phyloP scores from a whole-genome alignment of 2,113 vertebrate genomes.

The Antechinus stuartii region DNA sequence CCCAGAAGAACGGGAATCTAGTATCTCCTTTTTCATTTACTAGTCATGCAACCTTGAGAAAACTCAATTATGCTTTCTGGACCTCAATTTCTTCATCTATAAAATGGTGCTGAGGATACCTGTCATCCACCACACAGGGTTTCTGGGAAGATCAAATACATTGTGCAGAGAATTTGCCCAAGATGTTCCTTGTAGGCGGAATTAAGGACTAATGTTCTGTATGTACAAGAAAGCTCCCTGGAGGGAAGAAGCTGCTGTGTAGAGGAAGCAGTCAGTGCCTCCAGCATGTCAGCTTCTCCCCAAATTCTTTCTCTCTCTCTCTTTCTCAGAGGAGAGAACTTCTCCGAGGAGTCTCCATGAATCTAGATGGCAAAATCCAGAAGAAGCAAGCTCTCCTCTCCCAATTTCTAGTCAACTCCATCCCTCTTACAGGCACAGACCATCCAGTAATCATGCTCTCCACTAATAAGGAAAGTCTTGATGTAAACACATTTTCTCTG shows the following conservation, averaged over 20 bases:
- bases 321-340: not conserved
- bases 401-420: not conserved
- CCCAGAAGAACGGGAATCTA: not conserved
- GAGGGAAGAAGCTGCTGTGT: not conserved
- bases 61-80: not conserved
- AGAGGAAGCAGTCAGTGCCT: not conserved
- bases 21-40: not conserved
- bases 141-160: not conserved
- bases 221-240: not conserved
- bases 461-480: not conserved
- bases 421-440: not conserved
- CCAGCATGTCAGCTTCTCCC: not conserved
- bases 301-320: not conserved
- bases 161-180: not conserved
- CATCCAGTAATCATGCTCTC: not conserved
- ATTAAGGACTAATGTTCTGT: not conserved
- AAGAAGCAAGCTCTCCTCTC: not conserved
- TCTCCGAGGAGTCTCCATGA: not conserved
- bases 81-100: not conserved
- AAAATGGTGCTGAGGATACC: not conserved
- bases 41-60: not conserved
- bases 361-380: not conserved
- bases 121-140: not conserved
- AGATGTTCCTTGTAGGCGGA: not conserved
- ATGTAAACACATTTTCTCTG: not conserved